Conservation (phyloP, 2,113 vertebrate species). For the Scolopax mira region DNA sequence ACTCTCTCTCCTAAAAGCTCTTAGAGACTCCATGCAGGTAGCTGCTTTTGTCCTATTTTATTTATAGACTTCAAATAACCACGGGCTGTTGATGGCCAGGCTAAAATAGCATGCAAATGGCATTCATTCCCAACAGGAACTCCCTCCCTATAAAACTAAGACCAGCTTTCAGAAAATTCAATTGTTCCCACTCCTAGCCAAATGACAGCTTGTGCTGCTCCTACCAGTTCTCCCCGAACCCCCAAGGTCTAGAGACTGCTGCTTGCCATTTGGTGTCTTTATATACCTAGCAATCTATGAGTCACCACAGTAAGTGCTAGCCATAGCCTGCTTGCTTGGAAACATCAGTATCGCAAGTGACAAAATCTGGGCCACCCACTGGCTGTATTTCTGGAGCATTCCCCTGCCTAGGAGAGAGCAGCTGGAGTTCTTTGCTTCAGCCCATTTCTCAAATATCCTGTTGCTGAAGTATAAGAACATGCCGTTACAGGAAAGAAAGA, state of each 20-base stretch:
- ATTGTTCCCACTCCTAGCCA: conserved; percentile 6
- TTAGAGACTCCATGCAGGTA: conserved; percentile 33
- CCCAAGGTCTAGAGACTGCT: background rate
- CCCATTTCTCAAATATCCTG: conserved; percentile 17
- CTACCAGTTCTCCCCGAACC: background rate
- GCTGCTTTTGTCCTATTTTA: conserved; percentile 36
- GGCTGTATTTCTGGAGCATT: conserved; percentile 13
- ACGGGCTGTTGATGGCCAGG: background rate
- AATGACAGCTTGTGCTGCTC: conserved; percentile 37
- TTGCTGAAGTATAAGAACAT: background rate
- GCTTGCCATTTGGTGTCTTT: background rate
- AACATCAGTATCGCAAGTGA: conserved; percentile 2
- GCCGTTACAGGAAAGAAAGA: background rate
- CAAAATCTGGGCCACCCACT: conserved; percentile 46
- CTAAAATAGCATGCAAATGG: background rate
- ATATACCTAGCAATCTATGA: background rate
- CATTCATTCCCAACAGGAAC: conserved; percentile 21
- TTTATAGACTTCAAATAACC: conserved; percentile 51
- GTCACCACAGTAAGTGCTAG: background rate
- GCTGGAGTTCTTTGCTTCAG: conserved; percentile 31
- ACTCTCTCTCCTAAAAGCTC: background rate
- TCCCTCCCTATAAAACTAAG: background rate
- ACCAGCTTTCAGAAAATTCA: conserved; percentile 9
- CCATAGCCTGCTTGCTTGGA: background rate
- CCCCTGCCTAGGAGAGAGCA: conserved; percentile 6